A percentile compares a stretch with the other conserved stretches of the same genome.
Conservation (phyloP, 2,888 invertebrate genomes). For the Chrysolina haemoptera region DNA sequence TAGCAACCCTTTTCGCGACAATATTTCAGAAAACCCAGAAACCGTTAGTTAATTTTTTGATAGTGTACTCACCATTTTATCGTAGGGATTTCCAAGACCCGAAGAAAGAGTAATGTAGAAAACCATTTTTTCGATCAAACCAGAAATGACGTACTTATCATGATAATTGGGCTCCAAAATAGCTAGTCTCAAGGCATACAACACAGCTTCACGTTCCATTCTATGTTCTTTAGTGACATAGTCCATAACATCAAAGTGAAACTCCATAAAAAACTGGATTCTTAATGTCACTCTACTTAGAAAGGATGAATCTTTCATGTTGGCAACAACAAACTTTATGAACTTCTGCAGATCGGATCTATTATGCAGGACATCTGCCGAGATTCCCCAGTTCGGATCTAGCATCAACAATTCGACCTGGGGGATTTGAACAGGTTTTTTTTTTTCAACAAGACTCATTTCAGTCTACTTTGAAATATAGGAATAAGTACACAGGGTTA, state of each 20-base stretch:
- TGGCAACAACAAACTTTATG: constrained; percentile 25
- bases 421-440: too few species aligned
- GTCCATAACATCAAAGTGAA: constrained; percentile 10
- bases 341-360: constrained; percentile 34
- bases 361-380: constrained; percentile 26
- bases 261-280: constrained; percentile 30
- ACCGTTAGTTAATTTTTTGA: too few species aligned
- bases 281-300: constrained; percentile 29
- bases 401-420: constrained; percentile 35
- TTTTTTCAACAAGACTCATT: too few species aligned
- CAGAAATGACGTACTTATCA: background rate
- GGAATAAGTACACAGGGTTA: too few species aligned
- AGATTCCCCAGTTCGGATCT: constrained; percentile 39
- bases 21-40: too few species aligned
- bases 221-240: constrained; percentile 1
- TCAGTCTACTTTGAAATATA: background rate
- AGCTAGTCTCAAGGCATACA: constrained; percentile 11
- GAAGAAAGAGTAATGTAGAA: constrained; percentile 28
- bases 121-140: constrained; percentile 6
- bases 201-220: background rate
- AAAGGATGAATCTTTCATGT: background rate
- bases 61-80: constrained; percentile 23
- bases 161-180: constrained; percentile 27
- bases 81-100: constrained; percentile 32
- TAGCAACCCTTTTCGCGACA: too few species aligned